phyloP scores from a whole-genome alignment of 2,113 vertebrate species.

The Zosterops hypoxanthus region DNA sequence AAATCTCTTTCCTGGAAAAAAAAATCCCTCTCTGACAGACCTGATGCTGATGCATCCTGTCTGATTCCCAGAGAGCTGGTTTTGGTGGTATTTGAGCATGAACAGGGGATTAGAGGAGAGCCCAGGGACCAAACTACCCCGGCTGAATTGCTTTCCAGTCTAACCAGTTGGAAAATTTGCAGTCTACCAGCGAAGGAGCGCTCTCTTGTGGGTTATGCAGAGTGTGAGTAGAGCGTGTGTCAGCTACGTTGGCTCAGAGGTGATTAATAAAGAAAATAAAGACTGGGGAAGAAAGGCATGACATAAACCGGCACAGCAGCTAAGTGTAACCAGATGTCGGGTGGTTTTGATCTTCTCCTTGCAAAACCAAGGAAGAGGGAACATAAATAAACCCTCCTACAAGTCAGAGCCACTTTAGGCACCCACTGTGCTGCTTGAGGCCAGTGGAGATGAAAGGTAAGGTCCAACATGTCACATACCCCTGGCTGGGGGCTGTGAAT shows the following conservation, averaged over 20 bases:
- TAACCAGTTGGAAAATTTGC: not conserved
- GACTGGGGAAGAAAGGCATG: not conserved
- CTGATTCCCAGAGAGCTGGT: not conserved
- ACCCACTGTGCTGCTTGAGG: not conserved
- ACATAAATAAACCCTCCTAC: not conserved
- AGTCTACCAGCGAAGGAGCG: not conserved
- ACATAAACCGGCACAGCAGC: not conserved
- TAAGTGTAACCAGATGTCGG: conserved; percentile 21
- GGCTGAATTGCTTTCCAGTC: not conserved
- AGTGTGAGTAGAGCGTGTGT: not conserved
- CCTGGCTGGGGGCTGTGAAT: not conserved
- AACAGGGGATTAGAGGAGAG: not conserved
- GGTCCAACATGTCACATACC: fast-evolving
- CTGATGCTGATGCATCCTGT: fast-evolving
- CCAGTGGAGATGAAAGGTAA: not conserved
- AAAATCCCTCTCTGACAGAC: not conserved
- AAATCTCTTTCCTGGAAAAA: not conserved
- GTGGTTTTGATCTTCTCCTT: conserved; percentile 8
- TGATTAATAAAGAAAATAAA: conserved; percentile 40
- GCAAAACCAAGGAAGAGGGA: not conserved
- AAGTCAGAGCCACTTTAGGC: not conserved
- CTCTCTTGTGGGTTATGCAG: not conserved
- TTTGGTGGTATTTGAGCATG: not conserved
- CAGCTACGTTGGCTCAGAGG: not conserved
- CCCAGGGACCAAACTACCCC: not conserved